Evolutionary conservation across 2,113 vertebrate genomes (phyloP), one percentile per base, ranked within the genome.

Genomic region (Tauraco erythrolophus): DNA sequence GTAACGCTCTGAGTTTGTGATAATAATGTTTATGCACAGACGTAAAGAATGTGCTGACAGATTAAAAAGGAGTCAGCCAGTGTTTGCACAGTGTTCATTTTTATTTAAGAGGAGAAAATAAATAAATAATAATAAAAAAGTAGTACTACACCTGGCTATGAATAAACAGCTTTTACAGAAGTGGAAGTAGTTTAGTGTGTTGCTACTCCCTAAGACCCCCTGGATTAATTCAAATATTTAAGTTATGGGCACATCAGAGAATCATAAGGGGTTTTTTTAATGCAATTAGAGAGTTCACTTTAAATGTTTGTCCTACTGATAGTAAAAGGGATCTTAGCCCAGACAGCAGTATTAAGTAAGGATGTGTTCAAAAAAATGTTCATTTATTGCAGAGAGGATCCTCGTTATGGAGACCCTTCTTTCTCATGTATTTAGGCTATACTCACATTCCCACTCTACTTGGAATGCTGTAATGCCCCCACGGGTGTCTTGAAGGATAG

Each of bases 21-120:
- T 98, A 98, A 98, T 98, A 98, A 97, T 95, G 85, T 98, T 98
- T 98, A 97, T 98, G 96, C 95, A 89, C 69, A 94, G 97, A 97
- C 98, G 98, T 98, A 98, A 98, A 97, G 97, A 98, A 98, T 97
- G 94, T 97, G 98, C 98, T 98, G 98, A 98, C 97, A 98, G 96
- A 97, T 97, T 95, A 96, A 97, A 98, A 98, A 98, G 95, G 85
- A 97, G 95, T 96, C 91, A 89, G 96, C 22, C 37, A 19, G 79
- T 72, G 94, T 97, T 97, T 97, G 97, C 88, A 94, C 51, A 69
- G 65, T 37, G 31, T 85, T 97, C 90, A 81, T 95, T 97, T 98
- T 94, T 97, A 94, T 97, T 97, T 95, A 93, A 91, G 53, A 24
- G 39, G 14, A 62, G 30, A 15, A 0, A 3, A n/a, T n/a, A 18